Evolutionary conservation across 1,140 invertebrate genomes (phyloP).

Genomic region (Apis cerana): DNA sequence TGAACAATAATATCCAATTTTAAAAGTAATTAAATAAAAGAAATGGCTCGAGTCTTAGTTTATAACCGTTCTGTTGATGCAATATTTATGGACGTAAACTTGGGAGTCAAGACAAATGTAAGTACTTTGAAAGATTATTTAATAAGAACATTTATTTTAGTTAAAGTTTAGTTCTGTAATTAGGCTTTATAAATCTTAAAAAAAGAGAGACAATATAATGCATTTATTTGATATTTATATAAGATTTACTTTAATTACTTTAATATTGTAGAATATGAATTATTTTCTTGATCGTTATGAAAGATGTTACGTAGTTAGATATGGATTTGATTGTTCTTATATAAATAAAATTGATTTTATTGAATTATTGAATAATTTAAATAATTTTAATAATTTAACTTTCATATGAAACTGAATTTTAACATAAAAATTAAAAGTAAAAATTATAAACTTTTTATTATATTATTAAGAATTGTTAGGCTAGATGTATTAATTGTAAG

Average conservation of each 20-base stretch:
- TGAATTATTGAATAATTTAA: background rate
- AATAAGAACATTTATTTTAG: background rate
- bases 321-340: background rate
- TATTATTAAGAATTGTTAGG: too few species aligned
- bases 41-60: slow-evolving; percentile 47
- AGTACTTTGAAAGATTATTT: slow-evolving; percentile 16
- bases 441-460: background rate
- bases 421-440: background rate
- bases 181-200: background rate
- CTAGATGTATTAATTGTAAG: background rate
- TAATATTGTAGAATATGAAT: background rate
- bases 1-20: background rate
- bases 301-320: background rate
- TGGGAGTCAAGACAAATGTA: background rate
- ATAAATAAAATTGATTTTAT: background rate
- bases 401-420: too few species aligned
- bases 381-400: too few species aligned
- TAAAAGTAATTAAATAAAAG: background rate
- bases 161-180: too few species aligned
- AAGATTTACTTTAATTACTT: background rate
- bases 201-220: background rate
- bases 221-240: too few species aligned
- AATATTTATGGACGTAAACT: background rate
- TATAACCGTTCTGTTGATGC: slow-evolving; percentile 40
- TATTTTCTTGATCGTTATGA: background rate